These are phyloP conservation scores for Pocota personata DNA, from an alignment of 2,888 invertebrate genomes.

Conservation along the genomic window DNA sequence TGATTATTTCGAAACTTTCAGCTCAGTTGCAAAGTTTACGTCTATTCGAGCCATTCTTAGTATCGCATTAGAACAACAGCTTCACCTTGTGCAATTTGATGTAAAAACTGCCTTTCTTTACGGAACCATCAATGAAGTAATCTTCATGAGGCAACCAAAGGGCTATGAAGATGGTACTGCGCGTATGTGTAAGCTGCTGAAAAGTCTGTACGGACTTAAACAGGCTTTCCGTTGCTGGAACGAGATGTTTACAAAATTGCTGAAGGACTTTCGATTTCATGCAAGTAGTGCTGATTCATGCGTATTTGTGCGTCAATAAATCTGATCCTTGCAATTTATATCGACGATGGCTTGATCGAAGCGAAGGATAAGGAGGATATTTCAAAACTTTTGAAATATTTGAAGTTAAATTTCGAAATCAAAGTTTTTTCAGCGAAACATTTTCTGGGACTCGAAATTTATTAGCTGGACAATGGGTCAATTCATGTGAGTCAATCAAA, in stretches of 20 bases:
- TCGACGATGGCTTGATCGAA: too few species aligned
- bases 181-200: slow-evolving; percentile 62
- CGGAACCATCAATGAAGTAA: slow-evolving; percentile 43
- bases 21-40: background rate
- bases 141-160: slow-evolving; percentile 62
- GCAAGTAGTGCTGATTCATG: slow-evolving; percentile 75
- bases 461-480: too few species aligned
- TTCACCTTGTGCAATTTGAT: slow-evolving; percentile 49
- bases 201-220: slow-evolving; percentile 71
- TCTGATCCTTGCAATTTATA: slow-evolving; percentile 73
- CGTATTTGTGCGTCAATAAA: slow-evolving; percentile 69
- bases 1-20: too few species aligned
- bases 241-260: slow-evolving; percentile 64
- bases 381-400: slow-evolving; percentile 35
- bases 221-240: slow-evolving; percentile 74
- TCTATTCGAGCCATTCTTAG: slow-evolving; percentile 18
- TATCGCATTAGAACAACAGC: slow-evolving; percentile 9
- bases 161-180: slow-evolving; percentile 60
- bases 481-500: too few species aligned
- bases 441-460: too few species aligned
- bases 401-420: too few species aligned
- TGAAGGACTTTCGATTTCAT: slow-evolving; percentile 70
- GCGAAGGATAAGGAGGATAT: slow-evolving; percentile 39
- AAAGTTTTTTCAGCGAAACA: too few species aligned
- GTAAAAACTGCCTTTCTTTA: slow-evolving; percentile 53